These are phyloP conservation scores for Eolophus roseicapilla DNA, from an alignment of 2,113 vertebrate genomes.

Conservation along the genomic window DNA sequence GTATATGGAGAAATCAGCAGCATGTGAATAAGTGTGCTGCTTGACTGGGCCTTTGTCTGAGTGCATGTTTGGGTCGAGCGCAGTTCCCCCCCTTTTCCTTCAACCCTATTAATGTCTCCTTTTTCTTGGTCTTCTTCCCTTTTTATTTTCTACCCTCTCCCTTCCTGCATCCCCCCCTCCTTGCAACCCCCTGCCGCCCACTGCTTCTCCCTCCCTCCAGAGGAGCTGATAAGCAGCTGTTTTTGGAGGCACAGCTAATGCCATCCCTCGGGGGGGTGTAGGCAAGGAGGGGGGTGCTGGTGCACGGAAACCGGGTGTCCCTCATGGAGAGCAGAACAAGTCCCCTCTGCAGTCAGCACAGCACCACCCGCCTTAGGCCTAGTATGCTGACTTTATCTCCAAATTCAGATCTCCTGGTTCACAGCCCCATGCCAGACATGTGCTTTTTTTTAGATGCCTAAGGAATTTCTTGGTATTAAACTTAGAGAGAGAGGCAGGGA, in stretches of 20 bases:
- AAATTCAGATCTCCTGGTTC: constrained; percentile 49
- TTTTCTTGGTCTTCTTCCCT: neutral
- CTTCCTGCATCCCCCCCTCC: neutral
- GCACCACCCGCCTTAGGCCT: constrained; percentile 32
- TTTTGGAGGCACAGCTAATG: constrained; percentile 43
- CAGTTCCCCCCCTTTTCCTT: neutral
- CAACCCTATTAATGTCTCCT: constrained; percentile 14
- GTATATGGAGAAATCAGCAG: neutral
- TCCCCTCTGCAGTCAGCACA: neutral
- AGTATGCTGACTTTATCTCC: constrained; percentile 41
- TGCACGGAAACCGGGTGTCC: neutral
- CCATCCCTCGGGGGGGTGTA: constrained; percentile 32
- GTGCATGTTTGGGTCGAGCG: neutral
- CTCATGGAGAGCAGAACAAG: constrained; percentile 23
- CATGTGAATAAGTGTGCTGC: neutral
- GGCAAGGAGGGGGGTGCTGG: neutral
- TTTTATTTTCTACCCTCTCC: neutral
- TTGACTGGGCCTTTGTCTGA: constrained; percentile 2
- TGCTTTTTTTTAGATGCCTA: constrained; percentile 13
- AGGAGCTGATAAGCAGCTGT: constrained; percentile 62
- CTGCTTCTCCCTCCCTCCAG: constrained; percentile 35
- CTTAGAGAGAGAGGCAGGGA: constrained; percentile 11
- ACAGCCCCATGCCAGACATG: constrained; percentile 42
- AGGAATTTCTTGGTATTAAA: constrained; percentile 62
- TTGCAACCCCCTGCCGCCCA: constrained; percentile 46